A percentile compares a stretch with the other conserved stretches of the same genome.
Evolutionary conservation across 2,888 invertebrate genomes (phyloP).

Genomic region (Leucoma salicis): DNA sequence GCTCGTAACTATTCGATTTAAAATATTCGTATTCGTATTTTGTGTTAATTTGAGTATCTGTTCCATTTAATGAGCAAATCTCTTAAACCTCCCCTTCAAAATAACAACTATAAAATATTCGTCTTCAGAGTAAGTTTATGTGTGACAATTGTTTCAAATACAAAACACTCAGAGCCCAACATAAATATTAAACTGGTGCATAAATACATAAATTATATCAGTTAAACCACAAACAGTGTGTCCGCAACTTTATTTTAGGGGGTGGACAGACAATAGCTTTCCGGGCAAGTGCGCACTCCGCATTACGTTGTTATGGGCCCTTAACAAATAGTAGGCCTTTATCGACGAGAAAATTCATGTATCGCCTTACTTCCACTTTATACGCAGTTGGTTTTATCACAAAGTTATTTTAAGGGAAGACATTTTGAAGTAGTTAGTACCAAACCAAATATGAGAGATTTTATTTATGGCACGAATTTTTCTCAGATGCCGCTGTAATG

Average conservation of each 20-base stretch:
- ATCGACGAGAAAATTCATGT: constrained; percentile 37
- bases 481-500: no score
- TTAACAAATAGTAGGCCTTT: constrained; percentile 44
- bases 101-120: no score
- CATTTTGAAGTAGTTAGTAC: no score
- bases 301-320: constrained; percentile 35
- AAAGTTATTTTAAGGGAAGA: constrained; percentile 4
- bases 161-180: constrained; percentile 16
- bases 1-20: no score
- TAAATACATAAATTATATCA: constrained; percentile 39
- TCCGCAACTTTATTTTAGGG: constrained; percentile 36
- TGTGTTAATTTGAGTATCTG: no score
- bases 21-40: no score
- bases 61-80: no score
- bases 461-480: no score
- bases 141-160: neutral
- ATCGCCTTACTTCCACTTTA: constrained; percentile 24
- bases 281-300: constrained; percentile 40
- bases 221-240: constrained; percentile 36
- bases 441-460: no score
- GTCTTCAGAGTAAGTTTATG: no score
- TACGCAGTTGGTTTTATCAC: constrained; percentile 31
- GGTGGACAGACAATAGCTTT: constrained; percentile 43
- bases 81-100: no score
- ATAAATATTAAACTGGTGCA: constrained; percentile 23